Percentiles rank a stretch among this genome's conserved stretches.
Conservation (phyloP, 2,797 vertebrate genomes). For the Schizopygopsis malacanthus region DNA sequence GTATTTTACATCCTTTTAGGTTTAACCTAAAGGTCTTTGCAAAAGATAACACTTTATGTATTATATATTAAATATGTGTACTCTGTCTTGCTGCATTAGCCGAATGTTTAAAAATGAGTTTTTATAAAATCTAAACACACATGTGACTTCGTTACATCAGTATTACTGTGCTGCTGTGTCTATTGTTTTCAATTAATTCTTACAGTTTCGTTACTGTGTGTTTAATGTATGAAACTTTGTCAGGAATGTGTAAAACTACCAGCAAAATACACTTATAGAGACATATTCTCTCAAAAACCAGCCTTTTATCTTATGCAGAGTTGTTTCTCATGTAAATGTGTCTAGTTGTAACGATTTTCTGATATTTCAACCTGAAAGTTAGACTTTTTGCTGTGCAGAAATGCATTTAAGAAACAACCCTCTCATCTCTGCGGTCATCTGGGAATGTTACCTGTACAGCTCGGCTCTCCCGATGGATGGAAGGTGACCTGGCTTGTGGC, state of each 20-base stretch:
- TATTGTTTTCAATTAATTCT: not conserved
- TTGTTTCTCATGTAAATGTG: not conserved
- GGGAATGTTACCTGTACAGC: conserved; percentile 28
- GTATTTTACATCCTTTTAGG: no score
- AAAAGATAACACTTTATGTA: not conserved
- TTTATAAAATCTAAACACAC: not conserved
- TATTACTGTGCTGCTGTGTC: not conserved
- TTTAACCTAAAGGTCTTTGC: not conserved
- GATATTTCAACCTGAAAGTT: not conserved
- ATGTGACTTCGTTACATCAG: not conserved
- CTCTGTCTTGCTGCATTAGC: not conserved
- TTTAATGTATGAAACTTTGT: not conserved
- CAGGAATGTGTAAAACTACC: not conserved
- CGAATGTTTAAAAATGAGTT: not conserved
- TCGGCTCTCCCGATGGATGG: conserved; percentile 16
- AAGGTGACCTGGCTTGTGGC: conserved; percentile 32
- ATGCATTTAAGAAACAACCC: not conserved
- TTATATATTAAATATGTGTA: not conserved
- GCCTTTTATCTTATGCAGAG: no score
- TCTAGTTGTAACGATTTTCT: not conserved
- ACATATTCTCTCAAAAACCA: not conserved
- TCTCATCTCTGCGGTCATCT: conserved; percentile 8
- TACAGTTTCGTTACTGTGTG: not conserved
- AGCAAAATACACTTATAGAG: not conserved
- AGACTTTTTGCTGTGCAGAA: not conserved